Evolutionary conservation across 2,797 vertebrate species (phyloP), one percentile per base, ranked within the genome.

Genomic region (Labroides dimidiatus): DNA sequence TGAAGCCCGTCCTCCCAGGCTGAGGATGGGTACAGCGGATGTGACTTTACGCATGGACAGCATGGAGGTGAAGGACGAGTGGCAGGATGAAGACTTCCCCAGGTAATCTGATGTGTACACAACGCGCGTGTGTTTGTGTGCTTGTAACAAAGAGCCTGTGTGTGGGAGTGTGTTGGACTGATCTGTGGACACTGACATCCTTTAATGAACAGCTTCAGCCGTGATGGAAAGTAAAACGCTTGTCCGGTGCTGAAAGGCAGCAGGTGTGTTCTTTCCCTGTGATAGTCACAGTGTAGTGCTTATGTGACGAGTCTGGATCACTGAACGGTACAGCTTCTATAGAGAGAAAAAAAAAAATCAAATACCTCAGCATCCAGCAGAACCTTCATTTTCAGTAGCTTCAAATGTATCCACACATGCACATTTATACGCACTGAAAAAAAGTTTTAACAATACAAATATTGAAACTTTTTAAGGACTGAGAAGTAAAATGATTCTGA

Each of bases 81-180:
- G 97, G 96, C 96, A 98, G 69, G 96, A 98, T 0, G 96, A 97
- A 45, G 96, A 96, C 74, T 97, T 97, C 66, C 96, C 97, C 80
- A 95, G 96, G 96, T 97, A 88, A 10, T 66, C 57, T 2, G 19
- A 41, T 33, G 30, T 33, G 24, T 58, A 10, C 62, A 30, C 36
- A 21, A 36, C 23, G 17, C 30, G 30, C 8, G 30, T 33, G 30
- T 33, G 5, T 33, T 4, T 39, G 33, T 45, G 53, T 47, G 33
- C 55, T 51, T 60, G 23, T 15, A 36, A 37, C 19, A 6, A 45
- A 50, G 43, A 41, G 23, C 30, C 53, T 33, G 27, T 15, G 33
- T 17, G 47, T 49, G 48, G 58, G 15, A 11, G 45, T 21, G 2
- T 9, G 54, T 47, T 50, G 41, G 49, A 48, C 37, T 49, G 47